Evolutionary conservation across 2,888 invertebrate species (phyloP).

Genomic region (Ormyrus pomaceus): DNA sequence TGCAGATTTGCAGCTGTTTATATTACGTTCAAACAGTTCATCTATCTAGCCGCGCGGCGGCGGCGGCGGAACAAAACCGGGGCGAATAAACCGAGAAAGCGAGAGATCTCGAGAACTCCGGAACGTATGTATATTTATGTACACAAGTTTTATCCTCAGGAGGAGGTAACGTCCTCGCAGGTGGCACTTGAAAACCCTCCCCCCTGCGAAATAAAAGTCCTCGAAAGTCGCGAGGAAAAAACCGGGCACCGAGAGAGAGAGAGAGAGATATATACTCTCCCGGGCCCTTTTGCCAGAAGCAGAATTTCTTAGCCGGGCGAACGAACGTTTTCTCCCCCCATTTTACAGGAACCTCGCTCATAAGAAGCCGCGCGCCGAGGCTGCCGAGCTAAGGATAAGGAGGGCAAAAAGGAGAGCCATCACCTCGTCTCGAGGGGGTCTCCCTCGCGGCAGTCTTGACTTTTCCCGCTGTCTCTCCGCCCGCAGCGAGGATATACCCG

Average conservation of each 20-base stretch:
- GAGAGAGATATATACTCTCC: slow-evolving; percentile 1
- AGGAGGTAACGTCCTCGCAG: slow-evolving; percentile 32
- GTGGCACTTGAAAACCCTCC: slow-evolving; percentile 34
- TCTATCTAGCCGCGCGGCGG: slow-evolving; percentile 1
- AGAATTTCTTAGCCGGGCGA: slow-evolving; percentile 2
- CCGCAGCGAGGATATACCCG: background rate
- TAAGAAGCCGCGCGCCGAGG: background rate
- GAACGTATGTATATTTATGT: slow-evolving; percentile 41
- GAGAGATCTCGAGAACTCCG: background rate
- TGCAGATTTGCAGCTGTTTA: background rate
- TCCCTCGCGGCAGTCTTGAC: background rate
- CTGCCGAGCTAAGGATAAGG: background rate
- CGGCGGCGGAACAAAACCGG: background rate
- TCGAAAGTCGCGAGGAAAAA: background rate
- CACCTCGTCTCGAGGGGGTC: slow-evolving; percentile 19
- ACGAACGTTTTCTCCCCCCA: slow-evolving; percentile 20
- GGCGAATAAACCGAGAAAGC: background rate
- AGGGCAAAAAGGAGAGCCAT: background rate
- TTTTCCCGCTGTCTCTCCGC: background rate
- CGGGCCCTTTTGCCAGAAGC: slow-evolving; percentile 19
- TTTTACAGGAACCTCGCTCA: slow-evolving; percentile 39
- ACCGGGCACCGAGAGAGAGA: background rate
- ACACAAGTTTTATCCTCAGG: slow-evolving; percentile 38
- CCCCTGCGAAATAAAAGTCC: background rate
- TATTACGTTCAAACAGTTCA: slow-evolving; percentile 10